phyloP scores from a whole-genome alignment of 2,113 vertebrate genomes.

The Zosterops japonicus region DNA sequence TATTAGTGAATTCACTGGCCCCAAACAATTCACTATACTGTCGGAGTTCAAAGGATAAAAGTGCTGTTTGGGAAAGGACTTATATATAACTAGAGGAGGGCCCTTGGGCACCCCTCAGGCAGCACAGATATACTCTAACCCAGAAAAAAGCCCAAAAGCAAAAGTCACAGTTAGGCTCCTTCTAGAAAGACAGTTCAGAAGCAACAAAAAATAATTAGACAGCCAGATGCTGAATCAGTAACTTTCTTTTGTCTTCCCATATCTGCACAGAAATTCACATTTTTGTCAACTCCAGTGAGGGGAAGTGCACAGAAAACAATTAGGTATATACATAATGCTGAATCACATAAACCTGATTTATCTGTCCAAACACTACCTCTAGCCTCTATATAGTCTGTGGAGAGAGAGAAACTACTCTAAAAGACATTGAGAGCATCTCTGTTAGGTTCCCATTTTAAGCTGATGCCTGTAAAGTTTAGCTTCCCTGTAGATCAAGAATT shows the following conservation, averaged over 20 bases:
- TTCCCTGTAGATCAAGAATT: not conserved
- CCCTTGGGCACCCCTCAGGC: not conserved
- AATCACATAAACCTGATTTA: not conserved
- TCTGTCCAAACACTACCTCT: not conserved
- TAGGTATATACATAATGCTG: not conserved
- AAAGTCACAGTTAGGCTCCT: not conserved
- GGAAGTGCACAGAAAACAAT: not conserved
- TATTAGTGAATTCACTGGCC: not conserved
- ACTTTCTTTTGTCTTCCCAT: not conserved
- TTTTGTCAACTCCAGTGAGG: not conserved
- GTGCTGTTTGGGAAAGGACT: not conserved
- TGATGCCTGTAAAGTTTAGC: not conserved
- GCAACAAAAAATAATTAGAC: conserved; percentile 1
- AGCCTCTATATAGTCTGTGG: not conserved
- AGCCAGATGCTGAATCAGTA: not conserved
- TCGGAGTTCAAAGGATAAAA: not conserved
- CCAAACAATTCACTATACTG: not conserved
- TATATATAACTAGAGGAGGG: not conserved
- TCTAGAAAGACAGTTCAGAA: not conserved
- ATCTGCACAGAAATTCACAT: not conserved
- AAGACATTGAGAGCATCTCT: not conserved
- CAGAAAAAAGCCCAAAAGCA: not conserved
- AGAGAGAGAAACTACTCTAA: not conserved
- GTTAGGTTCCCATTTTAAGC: not conserved
- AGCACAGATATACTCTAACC: not conserved